phyloP scores from a whole-genome alignment of 2,888 invertebrate species.

The Callimorpha dominula region DNA sequence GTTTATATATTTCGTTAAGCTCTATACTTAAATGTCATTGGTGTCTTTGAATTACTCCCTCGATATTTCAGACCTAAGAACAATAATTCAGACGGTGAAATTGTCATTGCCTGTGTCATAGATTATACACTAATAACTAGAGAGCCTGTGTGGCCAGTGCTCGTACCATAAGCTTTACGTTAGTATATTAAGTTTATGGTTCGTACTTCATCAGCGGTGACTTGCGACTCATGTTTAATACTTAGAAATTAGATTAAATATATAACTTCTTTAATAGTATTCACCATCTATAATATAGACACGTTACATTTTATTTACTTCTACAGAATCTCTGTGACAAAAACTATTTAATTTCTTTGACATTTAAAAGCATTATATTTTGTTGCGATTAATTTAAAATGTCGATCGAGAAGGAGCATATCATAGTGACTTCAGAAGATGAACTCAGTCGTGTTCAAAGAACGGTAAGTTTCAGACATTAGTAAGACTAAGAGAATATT shows the following conservation, averaged over 20 bases:
- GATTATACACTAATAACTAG: too few species aligned
- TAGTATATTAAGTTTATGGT: too few species aligned
- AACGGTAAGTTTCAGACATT: slow-evolving; percentile 59
- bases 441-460: slow-evolving; percentile 81
- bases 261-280: too few species aligned
- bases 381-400: neutral
- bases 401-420: neutral
- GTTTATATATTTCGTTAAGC: too few species aligned
- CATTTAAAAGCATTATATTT: neutral
- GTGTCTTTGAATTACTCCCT: neutral
- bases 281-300: too few species aligned
- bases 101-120: neutral
- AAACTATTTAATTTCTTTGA: neutral
- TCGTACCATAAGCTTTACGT: too few species aligned
- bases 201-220: neutral
- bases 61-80: too few species aligned
- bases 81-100: too few species aligned
- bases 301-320: too few species aligned
- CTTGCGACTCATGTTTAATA: neutral
- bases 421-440: slow-evolving; percentile 61
- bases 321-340: neutral
- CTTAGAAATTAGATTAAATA: too few species aligned
- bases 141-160: too few species aligned
- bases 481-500: neutral
- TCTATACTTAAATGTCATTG: neutral